These are phyloP conservation scores for Terrapene triunguis DNA, from an alignment of 2,113 vertebrate species.

Conservation along the genomic window DNA sequence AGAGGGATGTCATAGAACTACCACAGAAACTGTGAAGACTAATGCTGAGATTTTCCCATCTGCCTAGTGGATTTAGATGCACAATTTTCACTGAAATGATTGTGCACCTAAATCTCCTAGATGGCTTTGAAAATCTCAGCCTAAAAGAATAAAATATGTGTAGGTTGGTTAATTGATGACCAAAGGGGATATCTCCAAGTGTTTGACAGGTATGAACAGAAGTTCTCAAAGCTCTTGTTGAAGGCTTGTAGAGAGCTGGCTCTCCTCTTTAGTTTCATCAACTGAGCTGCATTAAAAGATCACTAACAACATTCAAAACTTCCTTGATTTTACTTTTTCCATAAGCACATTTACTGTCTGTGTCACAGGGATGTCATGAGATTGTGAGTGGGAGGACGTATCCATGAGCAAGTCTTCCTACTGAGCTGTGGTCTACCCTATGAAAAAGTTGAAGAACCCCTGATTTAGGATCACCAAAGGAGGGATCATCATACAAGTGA, in stretches of 20 bases:
- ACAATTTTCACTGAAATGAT: neutral
- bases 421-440: neutral
- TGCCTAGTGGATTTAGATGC: neutral
- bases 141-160: neutral
- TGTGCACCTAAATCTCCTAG: no score
- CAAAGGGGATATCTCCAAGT: neutral
- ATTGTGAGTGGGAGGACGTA: neutral
- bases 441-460: neutral
- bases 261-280: neutral
- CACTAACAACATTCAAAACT: neutral
- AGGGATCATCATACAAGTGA: neutral
- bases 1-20: neutral
- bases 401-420: neutral
- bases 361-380: neutral
- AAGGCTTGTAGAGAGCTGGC: neutral
- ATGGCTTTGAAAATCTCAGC: neutral
- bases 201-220: neutral
- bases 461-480: neutral
- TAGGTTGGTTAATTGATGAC: neutral
- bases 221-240: fast-evolving
- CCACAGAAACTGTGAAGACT: neutral
- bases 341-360: neutral
- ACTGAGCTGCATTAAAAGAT: neutral
- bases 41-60: neutral
- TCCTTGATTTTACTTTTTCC: neutral